phyloP scores from a whole-genome alignment of 2,113 vertebrate genomes.

The Oceanodroma tethys region DNA sequence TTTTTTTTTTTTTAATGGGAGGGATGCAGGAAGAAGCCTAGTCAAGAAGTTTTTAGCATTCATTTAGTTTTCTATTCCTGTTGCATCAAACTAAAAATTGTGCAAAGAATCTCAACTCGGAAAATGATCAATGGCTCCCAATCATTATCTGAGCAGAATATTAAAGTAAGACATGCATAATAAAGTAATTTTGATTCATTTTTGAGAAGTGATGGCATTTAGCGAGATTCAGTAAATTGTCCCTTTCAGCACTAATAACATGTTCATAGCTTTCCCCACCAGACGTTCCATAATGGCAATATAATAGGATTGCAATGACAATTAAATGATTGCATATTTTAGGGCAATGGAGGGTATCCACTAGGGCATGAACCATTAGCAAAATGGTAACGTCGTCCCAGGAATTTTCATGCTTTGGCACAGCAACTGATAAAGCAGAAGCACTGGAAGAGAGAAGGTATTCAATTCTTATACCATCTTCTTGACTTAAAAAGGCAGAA shows the following conservation, averaged over 20 bases:
- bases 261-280: slow-evolving; percentile 67
- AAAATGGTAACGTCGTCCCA: slow-evolving; percentile 26
- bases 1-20: background rate
- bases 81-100: background rate
- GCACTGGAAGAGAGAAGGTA: background rate
- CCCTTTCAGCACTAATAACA: slow-evolving; percentile 72
- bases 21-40: background rate
- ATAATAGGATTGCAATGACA: slow-evolving; percentile 76
- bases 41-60: background rate
- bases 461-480: background rate
- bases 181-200: slow-evolving; percentile 67
- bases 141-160: slow-evolving; percentile 26
- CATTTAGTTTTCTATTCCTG: too few relatives aligned
- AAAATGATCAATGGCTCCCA: background rate
- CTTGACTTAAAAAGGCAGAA: background rate
- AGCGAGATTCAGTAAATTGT: slow-evolving; percentile 67
- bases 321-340: slow-evolving; percentile 77
- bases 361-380: slow-evolving; percentile 59
- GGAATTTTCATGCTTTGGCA: slow-evolving; percentile 46
- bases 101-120: background rate
- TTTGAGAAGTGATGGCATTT: slow-evolving; percentile 63
- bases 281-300: slow-evolving; percentile 67
- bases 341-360: slow-evolving; percentile 65
- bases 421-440: background rate
- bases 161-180: slow-evolving; percentile 43